Evolutionary conservation across 2,113 vertebrate species (phyloP).

Genomic region (Anas platyrhynchos): DNA sequence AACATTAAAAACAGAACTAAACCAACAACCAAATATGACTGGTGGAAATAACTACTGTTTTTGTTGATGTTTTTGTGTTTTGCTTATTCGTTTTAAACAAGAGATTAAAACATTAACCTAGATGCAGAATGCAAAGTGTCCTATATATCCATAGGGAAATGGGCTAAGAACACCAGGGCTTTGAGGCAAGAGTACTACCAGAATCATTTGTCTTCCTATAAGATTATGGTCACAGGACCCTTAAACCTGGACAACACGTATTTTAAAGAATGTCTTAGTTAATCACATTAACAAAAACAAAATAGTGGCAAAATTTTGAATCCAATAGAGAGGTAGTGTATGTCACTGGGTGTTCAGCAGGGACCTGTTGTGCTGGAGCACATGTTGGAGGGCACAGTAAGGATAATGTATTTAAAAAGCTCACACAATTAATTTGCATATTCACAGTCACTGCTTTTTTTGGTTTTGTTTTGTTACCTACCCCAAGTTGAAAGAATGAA

Average conservation of each 20-base stretch:
- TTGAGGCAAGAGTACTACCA: background rate
- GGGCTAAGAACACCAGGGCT: background rate
- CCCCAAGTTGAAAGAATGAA: background rate
- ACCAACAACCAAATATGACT: background rate
- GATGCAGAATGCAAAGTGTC: background rate
- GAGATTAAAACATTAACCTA: background rate
- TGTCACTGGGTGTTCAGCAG: background rate
- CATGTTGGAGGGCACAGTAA: background rate
- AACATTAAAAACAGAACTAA: background rate
- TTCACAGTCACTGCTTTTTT: background rate
- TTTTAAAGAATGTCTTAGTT: background rate
- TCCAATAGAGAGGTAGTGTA: background rate
- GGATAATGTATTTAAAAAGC: background rate
- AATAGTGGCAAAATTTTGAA: background rate
- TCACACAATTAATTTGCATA: background rate
- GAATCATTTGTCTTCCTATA: background rate
- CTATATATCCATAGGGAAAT: background rate
- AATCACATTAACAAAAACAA: background rate
- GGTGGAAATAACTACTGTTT: background rate
- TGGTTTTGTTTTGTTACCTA: background rate
- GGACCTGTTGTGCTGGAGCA: background rate
- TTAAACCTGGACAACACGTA: rapidly evolving
- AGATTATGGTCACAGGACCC: background rate
- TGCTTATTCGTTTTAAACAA: background rate
- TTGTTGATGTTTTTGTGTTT: background rate